These are phyloP conservation scores for Plebejus anna DNA, from an alignment of 2,888 invertebrate genomes.

Conservation along the genomic window DNA sequence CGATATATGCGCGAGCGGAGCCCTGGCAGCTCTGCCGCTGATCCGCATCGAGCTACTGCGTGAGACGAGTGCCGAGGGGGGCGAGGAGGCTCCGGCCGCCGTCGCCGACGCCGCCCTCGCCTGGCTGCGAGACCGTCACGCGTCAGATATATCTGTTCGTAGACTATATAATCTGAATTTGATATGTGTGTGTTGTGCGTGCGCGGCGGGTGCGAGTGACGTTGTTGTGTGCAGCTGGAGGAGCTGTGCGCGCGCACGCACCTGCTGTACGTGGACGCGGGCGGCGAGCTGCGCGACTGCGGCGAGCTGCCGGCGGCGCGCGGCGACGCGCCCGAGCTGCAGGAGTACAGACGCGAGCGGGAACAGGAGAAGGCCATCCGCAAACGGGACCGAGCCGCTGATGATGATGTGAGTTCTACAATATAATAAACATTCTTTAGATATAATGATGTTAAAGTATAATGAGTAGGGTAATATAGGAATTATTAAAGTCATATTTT, in stretches of 20 bases:
- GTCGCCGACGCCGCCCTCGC: slow-evolving; percentile 82
- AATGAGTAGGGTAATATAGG: too few relatives aligned
- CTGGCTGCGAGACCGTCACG: slow-evolving; percentile 75
- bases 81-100: slow-evolving; percentile 74
- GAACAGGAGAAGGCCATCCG: slow-evolving; percentile 37
- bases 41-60: slow-evolving; percentile 87
- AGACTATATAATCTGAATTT: slow-evolving; percentile 30
- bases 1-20: slow-evolving; percentile 81
- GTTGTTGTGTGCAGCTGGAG: slow-evolving; percentile 44
- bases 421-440: not conserved
- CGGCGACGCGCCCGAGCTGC: slow-evolving; percentile 87
- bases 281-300: slow-evolving; percentile 89
- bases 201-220: not conserved
- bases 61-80: slow-evolving; percentile 85
- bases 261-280: slow-evolving; percentile 86
- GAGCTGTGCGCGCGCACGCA: slow-evolving; percentile 83
- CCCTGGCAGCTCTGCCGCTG: slow-evolving; percentile 82
- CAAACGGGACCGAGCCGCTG: slow-evolving; percentile 74
- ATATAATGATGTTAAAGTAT: not conserved
- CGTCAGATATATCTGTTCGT: slow-evolving; percentile 37
- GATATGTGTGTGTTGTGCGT: not conserved
- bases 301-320: slow-evolving; percentile 83
- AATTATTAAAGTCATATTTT: too few relatives aligned
- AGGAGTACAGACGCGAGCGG: slow-evolving; percentile 83
- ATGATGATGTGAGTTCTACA: slow-evolving; percentile 25